These are phyloP conservation scores for Drosophila hamatofila DNA, from an alignment of 2,888 invertebrate species.

Conservation along the genomic window DNA sequence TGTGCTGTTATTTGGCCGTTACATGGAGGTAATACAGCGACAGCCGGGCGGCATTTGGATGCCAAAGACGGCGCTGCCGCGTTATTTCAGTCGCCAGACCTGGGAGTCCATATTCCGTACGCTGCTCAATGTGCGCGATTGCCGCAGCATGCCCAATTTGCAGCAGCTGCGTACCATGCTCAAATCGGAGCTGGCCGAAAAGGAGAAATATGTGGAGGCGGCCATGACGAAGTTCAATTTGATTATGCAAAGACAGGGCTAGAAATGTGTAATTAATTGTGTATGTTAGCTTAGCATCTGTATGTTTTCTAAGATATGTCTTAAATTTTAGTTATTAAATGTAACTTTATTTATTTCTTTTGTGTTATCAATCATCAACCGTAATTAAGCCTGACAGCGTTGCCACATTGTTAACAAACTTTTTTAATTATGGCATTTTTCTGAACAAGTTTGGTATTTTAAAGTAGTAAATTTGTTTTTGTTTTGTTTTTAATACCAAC, in stretches of 20 bases:
- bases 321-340: slow-evolving; percentile 5
- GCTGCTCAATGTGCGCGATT: slow-evolving; percentile 92
- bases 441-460: neutral
- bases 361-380: neutral
- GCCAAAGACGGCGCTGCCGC: slow-evolving; percentile 81
- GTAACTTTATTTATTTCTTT: neutral
- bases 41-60: slow-evolving; percentile 74
- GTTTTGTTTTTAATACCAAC: neutral
- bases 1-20: slow-evolving; percentile 94
- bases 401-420: neutral
- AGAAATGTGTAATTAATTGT: neutral
- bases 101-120: slow-evolving; percentile 94
- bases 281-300: neutral
- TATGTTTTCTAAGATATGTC: neutral
- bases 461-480: neutral
- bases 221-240: slow-evolving; percentile 83
- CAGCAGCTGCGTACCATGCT: slow-evolving; percentile 81
- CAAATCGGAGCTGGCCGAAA: slow-evolving; percentile 81
- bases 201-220: slow-evolving; percentile 79
- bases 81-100: slow-evolving; percentile 89
- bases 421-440: neutral
- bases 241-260: slow-evolving; percentile 57
- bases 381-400: neutral
- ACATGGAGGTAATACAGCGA: slow-evolving; percentile 92
- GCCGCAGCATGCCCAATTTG: slow-evolving; percentile 91